These are phyloP conservation scores for Archivesica marissinica DNA, from an alignment of 1,140 invertebrate genomes.

Conservation along the genomic window DNA sequence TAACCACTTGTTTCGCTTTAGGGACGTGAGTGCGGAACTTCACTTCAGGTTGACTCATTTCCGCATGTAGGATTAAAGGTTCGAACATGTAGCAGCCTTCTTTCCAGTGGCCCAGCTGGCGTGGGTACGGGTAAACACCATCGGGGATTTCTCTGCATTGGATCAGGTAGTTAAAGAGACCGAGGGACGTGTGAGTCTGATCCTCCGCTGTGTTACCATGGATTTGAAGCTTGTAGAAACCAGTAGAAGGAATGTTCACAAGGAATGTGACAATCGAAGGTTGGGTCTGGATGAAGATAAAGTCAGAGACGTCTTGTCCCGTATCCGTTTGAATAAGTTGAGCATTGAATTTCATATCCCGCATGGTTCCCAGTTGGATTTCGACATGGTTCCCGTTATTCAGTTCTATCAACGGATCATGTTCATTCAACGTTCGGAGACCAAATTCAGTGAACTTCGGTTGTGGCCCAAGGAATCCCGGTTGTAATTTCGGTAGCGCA, in stretches of 20 bases:
- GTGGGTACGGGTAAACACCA: slow-evolving; percentile 76
- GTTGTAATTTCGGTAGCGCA: slow-evolving; percentile 79
- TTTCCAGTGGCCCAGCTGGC: slow-evolving; percentile 84
- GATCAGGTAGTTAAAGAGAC: slow-evolving; percentile 83
- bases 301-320: slow-evolving; percentile 79
- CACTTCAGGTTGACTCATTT: slow-evolving; percentile 65
- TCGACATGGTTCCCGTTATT: slow-evolving; percentile 76
- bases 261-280: slow-evolving; percentile 76
- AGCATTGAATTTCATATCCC: slow-evolving; percentile 80
- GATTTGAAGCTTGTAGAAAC: slow-evolving; percentile 83
- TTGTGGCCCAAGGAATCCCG: slow-evolving; percentile 82
- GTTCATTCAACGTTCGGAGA: slow-evolving; percentile 77
- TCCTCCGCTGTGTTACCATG: slow-evolving; percentile 81
- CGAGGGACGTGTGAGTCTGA: slow-evolving; percentile 81
- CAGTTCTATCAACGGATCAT: slow-evolving; percentile 81
- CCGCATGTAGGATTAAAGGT: slow-evolving; percentile 73
- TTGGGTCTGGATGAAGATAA: slow-evolving; percentile 80
- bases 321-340: slow-evolving; percentile 78
- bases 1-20: slow-evolving; percentile 79
- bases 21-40: slow-evolving; percentile 79
- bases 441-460: slow-evolving; percentile 81
- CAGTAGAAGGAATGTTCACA: slow-evolving; percentile 76
- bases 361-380: slow-evolving; percentile 75
- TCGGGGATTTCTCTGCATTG: slow-evolving; percentile 71
- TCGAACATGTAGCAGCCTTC: slow-evolving; percentile 83